These are phyloP conservation scores for Montifringilla adamsi DNA, from an alignment of 2,113 vertebrate genomes.

Conservation along the genomic window DNA sequence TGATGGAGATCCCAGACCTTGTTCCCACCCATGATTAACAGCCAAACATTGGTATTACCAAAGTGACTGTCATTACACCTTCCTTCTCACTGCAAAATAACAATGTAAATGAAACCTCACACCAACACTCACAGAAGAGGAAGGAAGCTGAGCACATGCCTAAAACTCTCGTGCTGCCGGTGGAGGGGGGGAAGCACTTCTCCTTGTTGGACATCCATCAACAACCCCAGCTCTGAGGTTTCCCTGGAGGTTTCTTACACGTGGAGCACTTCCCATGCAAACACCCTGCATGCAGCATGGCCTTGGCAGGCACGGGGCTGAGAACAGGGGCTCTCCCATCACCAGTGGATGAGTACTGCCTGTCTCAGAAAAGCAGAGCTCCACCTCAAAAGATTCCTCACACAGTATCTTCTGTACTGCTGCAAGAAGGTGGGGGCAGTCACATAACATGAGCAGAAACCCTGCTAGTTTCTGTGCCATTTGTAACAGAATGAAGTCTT, in stretches of 20 bases:
- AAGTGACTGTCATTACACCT: not conserved
- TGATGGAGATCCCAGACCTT: conserved; percentile 22
- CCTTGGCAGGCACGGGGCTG: not conserved
- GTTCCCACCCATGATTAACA: not conserved
- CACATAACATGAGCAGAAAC: not conserved
- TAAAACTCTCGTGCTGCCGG: not conserved
- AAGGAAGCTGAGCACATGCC: conserved; percentile 38
- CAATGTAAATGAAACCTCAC: not conserved
- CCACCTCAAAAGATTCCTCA: not conserved
- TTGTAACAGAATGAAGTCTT: not conserved
- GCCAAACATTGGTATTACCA: not conserved
- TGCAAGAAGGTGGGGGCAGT: not conserved
- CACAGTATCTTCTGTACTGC: not conserved
- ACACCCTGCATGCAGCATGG: not conserved
- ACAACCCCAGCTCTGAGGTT: not conserved
- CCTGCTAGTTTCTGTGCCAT: not conserved
- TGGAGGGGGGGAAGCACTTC: not conserved
- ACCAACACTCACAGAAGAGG: not conserved
- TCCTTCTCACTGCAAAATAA: conserved; percentile 6
- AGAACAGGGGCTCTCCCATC: not conserved
- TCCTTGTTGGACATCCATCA: not conserved
- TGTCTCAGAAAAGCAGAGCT: not conserved
- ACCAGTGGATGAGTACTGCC: not conserved
- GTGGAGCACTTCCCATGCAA: not conserved
- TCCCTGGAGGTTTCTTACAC: not conserved